Evolutionary conservation across 35 echinoderm and acorn worm genomes (phyloP).

Genomic region (Diadema setosum): DNA sequence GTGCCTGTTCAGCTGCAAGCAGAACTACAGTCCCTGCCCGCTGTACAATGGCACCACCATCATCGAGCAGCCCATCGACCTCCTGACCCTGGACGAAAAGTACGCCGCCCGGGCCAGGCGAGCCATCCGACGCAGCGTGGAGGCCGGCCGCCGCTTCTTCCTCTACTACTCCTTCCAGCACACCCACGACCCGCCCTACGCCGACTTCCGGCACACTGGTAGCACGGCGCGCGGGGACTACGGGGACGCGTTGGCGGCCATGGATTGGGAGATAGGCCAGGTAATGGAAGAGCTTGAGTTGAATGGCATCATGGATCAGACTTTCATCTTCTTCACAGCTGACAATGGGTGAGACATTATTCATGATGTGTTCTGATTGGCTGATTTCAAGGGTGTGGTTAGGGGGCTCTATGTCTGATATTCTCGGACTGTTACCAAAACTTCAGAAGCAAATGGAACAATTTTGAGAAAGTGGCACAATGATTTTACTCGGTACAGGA

Average conservation of each 20-base stretch:
- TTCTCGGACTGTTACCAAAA: too few species aligned
- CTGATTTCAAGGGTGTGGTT: too few species aligned
- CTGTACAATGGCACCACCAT: conserved; percentile 54
- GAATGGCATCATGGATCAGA: background rate
- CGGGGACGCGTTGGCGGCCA: background rate
- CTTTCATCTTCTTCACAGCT: conserved; percentile 33
- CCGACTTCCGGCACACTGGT: conserved; percentile 2
- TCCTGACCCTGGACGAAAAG: conserved; percentile 38
- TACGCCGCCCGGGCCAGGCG: conserved; percentile 34
- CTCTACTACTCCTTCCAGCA: conserved; percentile 82
- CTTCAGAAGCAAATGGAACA: too few species aligned
- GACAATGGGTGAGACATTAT: conserved; percentile 61
- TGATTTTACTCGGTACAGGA: too few species aligned
- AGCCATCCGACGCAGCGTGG: conserved; percentile 41
- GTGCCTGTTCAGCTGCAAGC: conserved; percentile 43
- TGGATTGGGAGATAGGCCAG: conserved; percentile 15
- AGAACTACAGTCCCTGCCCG: conserved; percentile 49
- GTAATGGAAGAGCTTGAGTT: background rate
- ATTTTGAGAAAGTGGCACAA: too few species aligned
- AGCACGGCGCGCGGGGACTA: background rate
- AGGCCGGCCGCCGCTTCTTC: conserved; percentile 56
- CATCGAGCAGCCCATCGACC: conserved; percentile 69
- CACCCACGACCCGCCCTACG: conserved; percentile 75
- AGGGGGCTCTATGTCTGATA: too few species aligned
- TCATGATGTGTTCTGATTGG: too few species aligned